phyloP scores from a whole-genome alignment of 2,113 vertebrate genomes.

The Cyanistes caeruleus region DNA sequence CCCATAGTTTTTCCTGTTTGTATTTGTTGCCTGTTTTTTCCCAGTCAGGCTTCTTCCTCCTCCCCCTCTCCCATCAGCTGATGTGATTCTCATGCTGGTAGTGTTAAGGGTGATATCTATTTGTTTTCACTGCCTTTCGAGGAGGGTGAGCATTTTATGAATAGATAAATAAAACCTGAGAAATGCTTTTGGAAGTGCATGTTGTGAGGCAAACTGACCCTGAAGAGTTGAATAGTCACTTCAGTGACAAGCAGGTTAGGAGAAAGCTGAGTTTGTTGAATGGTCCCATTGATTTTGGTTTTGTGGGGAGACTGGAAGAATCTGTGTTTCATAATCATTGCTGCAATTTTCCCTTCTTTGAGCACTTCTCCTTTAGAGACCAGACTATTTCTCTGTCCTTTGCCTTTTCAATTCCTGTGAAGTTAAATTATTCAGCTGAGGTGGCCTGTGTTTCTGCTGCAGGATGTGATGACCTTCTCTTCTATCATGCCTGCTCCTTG shows the following conservation, averaged over 20 bases:
- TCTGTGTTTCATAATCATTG: background rate
- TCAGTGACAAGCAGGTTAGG: background rate
- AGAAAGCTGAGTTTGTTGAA: background rate
- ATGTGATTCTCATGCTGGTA: background rate
- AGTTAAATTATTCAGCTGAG: background rate
- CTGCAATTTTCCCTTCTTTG: background rate
- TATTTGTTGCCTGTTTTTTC: background rate
- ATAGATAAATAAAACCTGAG: background rate
- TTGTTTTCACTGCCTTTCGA: background rate
- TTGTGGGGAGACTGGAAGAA: background rate
- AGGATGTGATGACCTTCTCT: background rate
- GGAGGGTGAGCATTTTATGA: background rate
- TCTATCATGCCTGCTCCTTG: background rate
- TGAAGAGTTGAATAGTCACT: background rate
- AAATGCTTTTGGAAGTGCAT: background rate
- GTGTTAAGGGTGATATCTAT: background rate
- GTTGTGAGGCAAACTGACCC: background rate
- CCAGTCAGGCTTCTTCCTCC: background rate
- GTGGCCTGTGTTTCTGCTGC: background rate
- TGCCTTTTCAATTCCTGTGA: background rate
- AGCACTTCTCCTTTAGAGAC: background rate
- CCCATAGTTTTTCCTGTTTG: accelerated
- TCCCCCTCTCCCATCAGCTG: background rate
- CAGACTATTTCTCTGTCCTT: background rate
- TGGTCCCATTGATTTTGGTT: background rate